Evolutionary conservation across 2,113 vertebrate genomes (phyloP).

Genomic region (Labeo catla): DNA sequence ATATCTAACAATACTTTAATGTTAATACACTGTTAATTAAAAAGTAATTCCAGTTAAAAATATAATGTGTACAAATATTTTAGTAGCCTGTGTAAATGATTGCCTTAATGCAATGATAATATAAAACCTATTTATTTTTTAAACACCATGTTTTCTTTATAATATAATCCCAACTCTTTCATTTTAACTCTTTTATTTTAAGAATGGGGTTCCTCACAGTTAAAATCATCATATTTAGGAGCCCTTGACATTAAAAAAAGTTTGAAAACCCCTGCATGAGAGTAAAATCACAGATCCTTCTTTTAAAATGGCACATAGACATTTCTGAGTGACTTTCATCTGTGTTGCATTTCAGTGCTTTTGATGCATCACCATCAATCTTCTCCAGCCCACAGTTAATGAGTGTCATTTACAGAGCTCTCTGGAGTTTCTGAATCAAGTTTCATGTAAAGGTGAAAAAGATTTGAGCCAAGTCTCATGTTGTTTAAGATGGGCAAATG

Average conservation of each 20-base stretch:
- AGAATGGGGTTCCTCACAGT: neutral
- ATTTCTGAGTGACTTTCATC: neutral
- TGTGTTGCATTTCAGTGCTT: neutral
- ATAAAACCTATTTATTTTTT: neutral
- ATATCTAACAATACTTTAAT: too few relatives aligned
- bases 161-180: neutral
- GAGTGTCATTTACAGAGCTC: neutral
- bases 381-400: conserved; percentile 1
- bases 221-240: neutral
- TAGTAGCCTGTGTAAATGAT: neutral
- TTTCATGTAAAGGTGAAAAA: neutral
- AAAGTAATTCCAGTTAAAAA: neutral
- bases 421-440: neutral
- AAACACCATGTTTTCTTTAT: neutral
- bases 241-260: neutral
- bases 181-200: neutral
- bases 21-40: neutral
- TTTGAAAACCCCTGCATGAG: neutral
- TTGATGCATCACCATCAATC: conserved; percentile 10
- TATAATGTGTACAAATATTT: neutral
- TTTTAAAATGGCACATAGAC: neutral
- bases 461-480: neutral
- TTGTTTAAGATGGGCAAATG: neutral
- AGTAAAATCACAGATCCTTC: neutral
- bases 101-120: neutral